Evolutionary conservation across 2,797 vertebrate species (phyloP), one percentile per base, ranked within the genome.

Genomic region (Orestias chungarensis): DNA sequence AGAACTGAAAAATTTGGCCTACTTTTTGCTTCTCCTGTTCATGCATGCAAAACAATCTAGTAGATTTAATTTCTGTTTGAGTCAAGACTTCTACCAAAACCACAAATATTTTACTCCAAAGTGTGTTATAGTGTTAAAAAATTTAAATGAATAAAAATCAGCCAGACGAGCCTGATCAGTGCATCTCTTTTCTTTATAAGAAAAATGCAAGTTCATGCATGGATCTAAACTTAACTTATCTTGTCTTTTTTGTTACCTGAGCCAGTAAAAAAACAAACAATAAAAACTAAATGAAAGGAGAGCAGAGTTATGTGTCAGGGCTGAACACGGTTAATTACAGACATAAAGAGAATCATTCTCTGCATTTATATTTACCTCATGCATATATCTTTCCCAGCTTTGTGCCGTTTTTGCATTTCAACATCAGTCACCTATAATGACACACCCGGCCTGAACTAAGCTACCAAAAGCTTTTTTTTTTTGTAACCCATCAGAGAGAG

Each of bases 291-390:
- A 85, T 75, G 80, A 87, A 55, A 82, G 81, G 70, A 71, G 55
- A 77, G 29, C 17, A 70, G n/a, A n/a, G 46, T 66, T 64, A 70
- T 80, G 72, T 78, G 82, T 86, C 77, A 69, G 82, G 81, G 78
- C 78, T 73, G 67, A 65, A 31, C 80, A 15, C 35, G 14, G 76
- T 81, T 91, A 88, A 90, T 90, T 89, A 90, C 78, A 91, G 87
- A 44, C 80, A 43, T 15, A 74, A 55, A 78, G 72, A 6, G n/a
- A 73, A 79, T 49, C 74, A 18, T 62, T 73, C 78, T 78, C 69
- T 83, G 75, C 78, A 80, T 86, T 83, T 82, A 73, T 90, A 90
- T 89, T 89, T 79, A 85, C 76, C 73, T 83, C 75, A 50, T 65
- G 18, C 23, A 38, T 82, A 72, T 76, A 69, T 74, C 76, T 79